Evolutionary conservation across 2,113 vertebrate genomes (phyloP).

Genomic region (Ariopsis seemanni): DNA sequence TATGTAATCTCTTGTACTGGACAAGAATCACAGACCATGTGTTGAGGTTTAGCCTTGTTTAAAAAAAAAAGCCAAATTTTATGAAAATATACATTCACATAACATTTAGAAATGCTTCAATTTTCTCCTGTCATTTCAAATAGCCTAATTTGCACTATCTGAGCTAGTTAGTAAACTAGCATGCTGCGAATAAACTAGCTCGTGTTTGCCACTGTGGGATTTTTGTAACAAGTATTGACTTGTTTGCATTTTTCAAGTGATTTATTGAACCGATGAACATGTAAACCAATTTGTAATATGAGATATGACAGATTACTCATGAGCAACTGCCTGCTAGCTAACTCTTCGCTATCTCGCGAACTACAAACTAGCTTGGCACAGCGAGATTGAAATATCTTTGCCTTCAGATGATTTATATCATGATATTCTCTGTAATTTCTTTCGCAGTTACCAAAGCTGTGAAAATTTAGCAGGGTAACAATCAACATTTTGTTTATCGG

Average conservation of each 20-base stretch:
- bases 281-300: neutral
- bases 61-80: too few relatives aligned
- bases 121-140: neutral
- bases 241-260: neutral
- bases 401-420: neutral
- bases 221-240: neutral
- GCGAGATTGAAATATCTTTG: neutral
- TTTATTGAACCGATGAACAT: neutral
- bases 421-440: neutral
- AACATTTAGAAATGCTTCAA: neutral
- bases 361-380: neutral
- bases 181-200: neutral
- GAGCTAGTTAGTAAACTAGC: neutral
- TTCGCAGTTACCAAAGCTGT: neutral
- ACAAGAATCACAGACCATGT: too few relatives aligned
- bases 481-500: neutral
- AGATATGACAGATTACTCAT: neutral
- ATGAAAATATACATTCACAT: too few relatives aligned
- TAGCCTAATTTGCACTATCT: neutral
- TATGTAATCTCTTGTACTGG: too few relatives aligned
- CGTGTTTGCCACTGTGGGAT: neutral
- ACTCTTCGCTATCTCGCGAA: neutral
- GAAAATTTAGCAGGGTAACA: neutral
- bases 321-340: neutral
- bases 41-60: too few relatives aligned